phyloP scores from a whole-genome alignment of 2,113 vertebrate genomes.

The Lota lota region DNA sequence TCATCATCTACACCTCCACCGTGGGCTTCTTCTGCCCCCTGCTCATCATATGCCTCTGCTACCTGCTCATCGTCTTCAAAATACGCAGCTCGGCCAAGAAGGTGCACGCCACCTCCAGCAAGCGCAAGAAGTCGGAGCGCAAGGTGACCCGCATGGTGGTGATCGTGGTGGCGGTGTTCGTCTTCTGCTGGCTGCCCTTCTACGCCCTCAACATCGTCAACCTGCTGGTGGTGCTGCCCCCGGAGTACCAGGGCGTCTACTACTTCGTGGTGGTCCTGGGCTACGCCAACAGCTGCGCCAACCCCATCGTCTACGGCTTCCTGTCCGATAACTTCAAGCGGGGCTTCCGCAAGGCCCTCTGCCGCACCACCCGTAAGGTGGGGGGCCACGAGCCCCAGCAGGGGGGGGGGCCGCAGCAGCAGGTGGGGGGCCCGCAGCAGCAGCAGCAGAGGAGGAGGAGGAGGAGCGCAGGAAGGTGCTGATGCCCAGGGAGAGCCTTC shows the following conservation, averaged over 20 bases:
- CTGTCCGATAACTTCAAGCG: constrained; percentile 95
- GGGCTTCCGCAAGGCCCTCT: constrained; percentile 91
- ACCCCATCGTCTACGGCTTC: constrained; percentile 93
- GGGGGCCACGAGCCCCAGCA: constrained; percentile 66
- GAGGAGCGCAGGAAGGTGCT: constrained; percentile 62
- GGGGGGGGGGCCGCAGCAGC: neutral
- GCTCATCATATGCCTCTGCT: constrained; percentile 93
- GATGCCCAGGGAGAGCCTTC: constrained; percentile 73
- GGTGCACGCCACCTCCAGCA: constrained; percentile 83
- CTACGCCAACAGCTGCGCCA: constrained; percentile 96
- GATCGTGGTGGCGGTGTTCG: constrained; percentile 89
- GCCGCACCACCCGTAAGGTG: constrained; percentile 76
- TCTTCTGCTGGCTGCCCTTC: constrained; percentile 94
- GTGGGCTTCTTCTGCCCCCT: constrained; percentile 90
- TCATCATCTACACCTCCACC: constrained; percentile 88
- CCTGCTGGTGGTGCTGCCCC: constrained; percentile 80
- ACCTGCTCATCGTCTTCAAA: constrained; percentile 90
- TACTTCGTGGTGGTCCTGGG: constrained; percentile 88
- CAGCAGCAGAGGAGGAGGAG: constrained; percentile 46
- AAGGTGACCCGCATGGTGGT: constrained; percentile 94
- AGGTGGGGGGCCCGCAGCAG: constrained; percentile 68
- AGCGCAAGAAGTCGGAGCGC: constrained; percentile 84
- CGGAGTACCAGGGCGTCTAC: constrained; percentile 83
- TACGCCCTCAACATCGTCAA: constrained; percentile 91
- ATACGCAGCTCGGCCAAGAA: constrained; percentile 85